phyloP scores from a whole-genome alignment of 2,797 vertebrate genomes.

The Orientallactaga sibirica region DNA sequence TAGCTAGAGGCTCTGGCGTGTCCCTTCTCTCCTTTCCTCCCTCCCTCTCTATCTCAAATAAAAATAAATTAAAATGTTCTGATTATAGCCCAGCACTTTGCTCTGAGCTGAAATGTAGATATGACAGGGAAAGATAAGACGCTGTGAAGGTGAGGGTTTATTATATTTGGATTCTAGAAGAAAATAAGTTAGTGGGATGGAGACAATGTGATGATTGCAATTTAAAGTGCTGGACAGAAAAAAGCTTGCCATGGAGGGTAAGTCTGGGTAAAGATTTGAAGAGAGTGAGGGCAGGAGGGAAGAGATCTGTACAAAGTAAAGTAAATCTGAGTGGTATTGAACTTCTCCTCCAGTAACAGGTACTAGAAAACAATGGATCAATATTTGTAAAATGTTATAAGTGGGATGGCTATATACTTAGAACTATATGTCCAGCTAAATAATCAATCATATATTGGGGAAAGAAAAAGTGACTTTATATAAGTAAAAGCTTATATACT shows the following conservation, averaged over 20 bases:
- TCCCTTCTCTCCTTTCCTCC: too few relatives aligned
- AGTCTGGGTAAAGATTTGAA: not conserved
- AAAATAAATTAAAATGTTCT: constrained; percentile 1
- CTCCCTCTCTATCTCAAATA: too few relatives aligned
- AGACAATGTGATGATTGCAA: too few relatives aligned
- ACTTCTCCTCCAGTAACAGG: not conserved
- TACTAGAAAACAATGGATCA: not conserved
- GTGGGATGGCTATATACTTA: not conserved
- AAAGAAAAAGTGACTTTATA: not conserved
- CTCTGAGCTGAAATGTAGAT: not conserved
- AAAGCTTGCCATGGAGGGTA: not conserved
- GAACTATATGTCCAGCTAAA: not conserved
- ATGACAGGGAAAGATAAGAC: constrained; percentile 8
- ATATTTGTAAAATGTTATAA: not conserved
- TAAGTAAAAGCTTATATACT: too few relatives aligned
- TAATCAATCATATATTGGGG: not conserved
- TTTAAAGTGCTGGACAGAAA: too few relatives aligned
- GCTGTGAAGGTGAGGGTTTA: not conserved
- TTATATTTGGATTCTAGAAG: not conserved
- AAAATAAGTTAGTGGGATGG: not conserved
- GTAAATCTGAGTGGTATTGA: not conserved
- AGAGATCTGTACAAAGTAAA: too few relatives aligned
- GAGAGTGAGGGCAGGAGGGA: not conserved
- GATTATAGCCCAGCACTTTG: not conserved
- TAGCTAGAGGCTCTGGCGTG: too few relatives aligned